Conservation (phyloP, 2,888 invertebrate species). For the Orchesella flavescens region DNA sequence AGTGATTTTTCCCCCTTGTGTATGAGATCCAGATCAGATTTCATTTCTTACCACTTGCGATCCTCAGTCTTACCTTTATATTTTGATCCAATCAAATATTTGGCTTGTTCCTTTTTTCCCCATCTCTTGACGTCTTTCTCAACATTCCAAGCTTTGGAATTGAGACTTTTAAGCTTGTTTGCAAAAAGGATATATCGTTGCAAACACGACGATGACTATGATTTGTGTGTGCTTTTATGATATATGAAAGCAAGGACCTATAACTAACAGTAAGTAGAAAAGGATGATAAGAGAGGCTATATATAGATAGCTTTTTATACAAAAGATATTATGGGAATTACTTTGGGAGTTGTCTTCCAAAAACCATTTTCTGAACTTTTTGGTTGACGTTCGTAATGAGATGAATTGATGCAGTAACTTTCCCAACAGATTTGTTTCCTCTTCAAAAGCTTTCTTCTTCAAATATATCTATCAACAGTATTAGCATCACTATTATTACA, state of each 20-base stretch:
- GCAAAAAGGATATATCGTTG: slow-evolving; percentile 3
- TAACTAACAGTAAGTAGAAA: neutral
- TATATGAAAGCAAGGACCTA: neutral
- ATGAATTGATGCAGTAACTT: slow-evolving; percentile 39
- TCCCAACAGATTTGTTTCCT: slow-evolving; percentile 26
- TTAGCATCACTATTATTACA: neutral
- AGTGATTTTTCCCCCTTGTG: neutral
- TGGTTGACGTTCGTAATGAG: slow-evolving; percentile 37
- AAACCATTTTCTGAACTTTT: slow-evolving; percentile 29
- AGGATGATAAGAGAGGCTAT: neutral
- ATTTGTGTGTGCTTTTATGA: neutral
- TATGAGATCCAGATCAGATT: no score
- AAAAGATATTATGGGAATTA: slow-evolving; percentile 11
- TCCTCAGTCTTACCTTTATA: slow-evolving; percentile 1
- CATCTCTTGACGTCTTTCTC: slow-evolving; percentile 13
- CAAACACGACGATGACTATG: neutral
- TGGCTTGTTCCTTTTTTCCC: slow-evolving; percentile 23
- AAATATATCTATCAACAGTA: neutral
- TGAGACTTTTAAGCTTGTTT: slow-evolving; percentile 38
- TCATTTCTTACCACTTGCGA: slow-evolving; percentile 23
- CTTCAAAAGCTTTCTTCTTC: neutral
- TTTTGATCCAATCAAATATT: slow-evolving; percentile 46
- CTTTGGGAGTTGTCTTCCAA: slow-evolving; percentile 21
- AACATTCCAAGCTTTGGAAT: slow-evolving; percentile 13
- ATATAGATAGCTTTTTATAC: neutral